phyloP scores from a whole-genome alignment of 2,888 invertebrate genomes.

The Nomada ferruginata region DNA sequence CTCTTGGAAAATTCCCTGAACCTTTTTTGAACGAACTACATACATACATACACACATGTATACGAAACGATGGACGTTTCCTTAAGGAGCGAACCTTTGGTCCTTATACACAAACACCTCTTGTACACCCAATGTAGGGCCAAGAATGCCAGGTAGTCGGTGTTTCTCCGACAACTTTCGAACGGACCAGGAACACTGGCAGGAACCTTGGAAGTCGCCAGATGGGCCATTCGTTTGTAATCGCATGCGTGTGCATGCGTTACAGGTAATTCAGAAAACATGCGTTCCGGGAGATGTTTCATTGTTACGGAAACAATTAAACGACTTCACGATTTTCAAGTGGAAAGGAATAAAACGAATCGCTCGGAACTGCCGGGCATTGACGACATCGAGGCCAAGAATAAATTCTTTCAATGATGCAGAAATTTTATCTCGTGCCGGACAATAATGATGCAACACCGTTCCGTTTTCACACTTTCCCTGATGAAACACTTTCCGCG shows the following conservation, averaged over 20 bases:
- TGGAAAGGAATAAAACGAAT: not conserved
- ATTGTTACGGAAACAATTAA: not conserved
- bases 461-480: slow-evolving; percentile 9
- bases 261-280: not conserved
- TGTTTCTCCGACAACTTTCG: not conserved
- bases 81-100: not conserved
- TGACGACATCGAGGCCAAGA: slow-evolving; percentile 19
- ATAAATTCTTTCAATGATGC: slow-evolving; percentile 26
- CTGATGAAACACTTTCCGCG: slow-evolving; percentile 16
- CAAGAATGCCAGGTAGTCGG: slow-evolving; percentile 23
- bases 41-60: too few relatives aligned
- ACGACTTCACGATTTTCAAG: not conserved
- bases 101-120: slow-evolving; percentile 1
- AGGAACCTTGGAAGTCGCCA: too few relatives aligned
- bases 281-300: not conserved
- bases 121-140: not conserved
- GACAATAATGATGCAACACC: slow-evolving; percentile 26
- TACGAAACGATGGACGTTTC: slow-evolving; percentile 9
- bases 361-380: not conserved
- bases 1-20: slow-evolving; percentile 56
- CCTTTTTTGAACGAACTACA: slow-evolving; percentile 35
- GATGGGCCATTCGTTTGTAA: too few relatives aligned
- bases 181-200: not conserved
- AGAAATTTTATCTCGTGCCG: not conserved
- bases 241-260: too few relatives aligned